Evolutionary conservation across 2,797 vertebrate genomes (phyloP).

Genomic region (Botia almorhae): DNA sequence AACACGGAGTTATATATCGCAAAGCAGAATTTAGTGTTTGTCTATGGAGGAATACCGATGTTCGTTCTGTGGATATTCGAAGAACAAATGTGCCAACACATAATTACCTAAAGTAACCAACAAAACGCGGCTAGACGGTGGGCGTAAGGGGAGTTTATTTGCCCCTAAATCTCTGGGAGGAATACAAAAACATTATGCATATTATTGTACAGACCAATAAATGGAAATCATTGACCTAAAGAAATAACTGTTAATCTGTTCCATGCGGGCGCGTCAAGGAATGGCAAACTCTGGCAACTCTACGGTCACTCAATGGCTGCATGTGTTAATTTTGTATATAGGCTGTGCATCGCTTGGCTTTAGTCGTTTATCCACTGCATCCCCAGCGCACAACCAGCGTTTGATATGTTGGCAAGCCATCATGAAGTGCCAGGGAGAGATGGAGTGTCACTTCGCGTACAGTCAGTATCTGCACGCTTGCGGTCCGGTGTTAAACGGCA

Average conservation of each 20-base stretch:
- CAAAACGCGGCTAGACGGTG: conserved; percentile 7
- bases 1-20: neutral
- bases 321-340: conserved; percentile 72
- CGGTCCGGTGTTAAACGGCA: conserved; percentile 80
- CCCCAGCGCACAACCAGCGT: conserved; percentile 79
- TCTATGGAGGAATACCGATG: neutral
- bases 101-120: neutral
- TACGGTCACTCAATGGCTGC: conserved; percentile 64
- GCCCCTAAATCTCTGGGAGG: neutral
- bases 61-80: conserved; percentile 4
- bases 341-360: conserved; percentile 74
- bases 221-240: neutral
- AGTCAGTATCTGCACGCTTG: conserved; percentile 89
- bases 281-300: conserved; percentile 69
- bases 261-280: conserved; percentile 66
- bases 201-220: neutral
- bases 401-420: conserved; percentile 95
- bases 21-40: neutral
- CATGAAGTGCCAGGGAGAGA: conserved; percentile 88
- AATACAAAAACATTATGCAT: conserved; percentile 19
- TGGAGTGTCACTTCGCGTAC: conserved; percentile 91
- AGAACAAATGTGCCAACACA: neutral
- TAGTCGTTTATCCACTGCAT: conserved; percentile 70
- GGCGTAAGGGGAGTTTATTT: conserved; percentile 16
- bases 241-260: conserved; percentile 18